Conservation (phyloP, 2,797 vertebrate species). For the Protosalanx chinensis region DNA sequence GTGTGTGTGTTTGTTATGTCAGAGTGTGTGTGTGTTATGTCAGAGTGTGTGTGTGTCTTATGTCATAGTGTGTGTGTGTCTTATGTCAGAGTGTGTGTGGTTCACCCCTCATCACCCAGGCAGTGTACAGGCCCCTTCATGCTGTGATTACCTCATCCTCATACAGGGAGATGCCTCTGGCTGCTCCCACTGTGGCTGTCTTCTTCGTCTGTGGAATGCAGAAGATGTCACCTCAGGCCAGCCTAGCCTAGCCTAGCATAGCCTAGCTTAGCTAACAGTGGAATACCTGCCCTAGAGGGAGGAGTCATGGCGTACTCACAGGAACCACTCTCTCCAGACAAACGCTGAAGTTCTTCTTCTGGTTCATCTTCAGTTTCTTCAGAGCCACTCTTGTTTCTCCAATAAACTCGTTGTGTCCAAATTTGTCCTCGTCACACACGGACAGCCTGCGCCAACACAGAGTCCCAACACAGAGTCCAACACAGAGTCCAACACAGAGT, state of each 20-base stretch:
- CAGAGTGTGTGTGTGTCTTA: too few species aligned
- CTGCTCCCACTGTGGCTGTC: constrained; percentile 78
- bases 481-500: too few species aligned
- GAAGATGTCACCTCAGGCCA: constrained; percentile 34
- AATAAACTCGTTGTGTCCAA: constrained; percentile 96
- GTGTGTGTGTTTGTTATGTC: background rate
- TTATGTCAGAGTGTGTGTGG: background rate
- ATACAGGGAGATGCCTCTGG: constrained; percentile 91
- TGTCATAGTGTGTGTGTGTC: background rate
- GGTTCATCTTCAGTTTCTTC: constrained; percentile 92
- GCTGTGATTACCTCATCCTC: constrained; percentile 86
- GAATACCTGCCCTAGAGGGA: constrained; percentile 8
- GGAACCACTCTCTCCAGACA: constrained; percentile 91
- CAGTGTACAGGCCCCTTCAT: constrained; percentile 51
- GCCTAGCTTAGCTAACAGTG: constrained; percentile 1
- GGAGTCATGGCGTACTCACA: constrained; percentile 66
- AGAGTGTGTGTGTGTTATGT: background rate
- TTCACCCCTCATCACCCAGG: background rate
- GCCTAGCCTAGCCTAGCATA: constrained; percentile 2
- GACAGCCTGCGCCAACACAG: constrained; percentile 78
- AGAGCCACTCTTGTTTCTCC: constrained; percentile 94
- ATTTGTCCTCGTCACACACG: constrained; percentile 96
- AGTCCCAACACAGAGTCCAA: background rate
- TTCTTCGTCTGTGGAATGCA: constrained; percentile 81
- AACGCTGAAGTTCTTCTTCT: constrained; percentile 95